These are phyloP conservation scores for Apostichopus californicus DNA, from an alignment of 35 echinoderm and acorn worm species.

Conservation along the genomic window DNA sequence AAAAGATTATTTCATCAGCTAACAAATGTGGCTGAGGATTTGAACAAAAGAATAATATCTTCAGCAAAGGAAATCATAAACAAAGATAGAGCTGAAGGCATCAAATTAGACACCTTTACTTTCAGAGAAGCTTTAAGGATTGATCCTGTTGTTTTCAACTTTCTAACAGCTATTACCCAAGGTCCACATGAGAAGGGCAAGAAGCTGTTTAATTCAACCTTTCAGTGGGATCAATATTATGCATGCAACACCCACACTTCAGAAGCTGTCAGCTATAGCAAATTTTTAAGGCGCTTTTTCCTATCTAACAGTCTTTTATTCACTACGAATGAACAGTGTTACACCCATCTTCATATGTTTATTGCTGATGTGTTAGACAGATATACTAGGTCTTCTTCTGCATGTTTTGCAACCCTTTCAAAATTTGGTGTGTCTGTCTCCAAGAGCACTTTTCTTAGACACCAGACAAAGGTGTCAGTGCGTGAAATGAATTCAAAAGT, in stretches of 20 bases:
- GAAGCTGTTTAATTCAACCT: neutral
- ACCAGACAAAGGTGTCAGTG: constrained; percentile 30
- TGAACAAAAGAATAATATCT: neutral
- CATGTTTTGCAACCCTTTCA: constrained; percentile 39
- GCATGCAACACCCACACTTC: constrained; percentile 7
- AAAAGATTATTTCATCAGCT: neutral
- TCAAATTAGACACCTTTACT: neutral
- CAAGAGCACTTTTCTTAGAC: neutral
- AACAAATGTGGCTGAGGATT: neutral
- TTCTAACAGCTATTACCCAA: constrained; percentile 16
- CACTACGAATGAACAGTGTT: constrained; percentile 26
- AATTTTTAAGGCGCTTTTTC: constrained; percentile 11
- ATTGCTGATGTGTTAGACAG: constrained; percentile 56
- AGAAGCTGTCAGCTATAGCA: constrained; percentile 5
- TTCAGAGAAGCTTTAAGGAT: neutral
- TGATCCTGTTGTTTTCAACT: constrained; percentile 13
- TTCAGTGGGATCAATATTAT: constrained; percentile 1
- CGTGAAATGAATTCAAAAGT: neutral
- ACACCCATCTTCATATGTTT: constrained; percentile 22
- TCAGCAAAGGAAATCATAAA: neutral
- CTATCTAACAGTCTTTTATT: neutral
- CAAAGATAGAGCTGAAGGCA: constrained; percentile 6
- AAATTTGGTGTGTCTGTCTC: constrained; percentile 49
- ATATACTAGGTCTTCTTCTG: constrained; percentile 41
- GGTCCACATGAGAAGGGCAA: neutral